phyloP scores from a whole-genome alignment of 2,888 invertebrate species.

The Phalera bucephala region DNA sequence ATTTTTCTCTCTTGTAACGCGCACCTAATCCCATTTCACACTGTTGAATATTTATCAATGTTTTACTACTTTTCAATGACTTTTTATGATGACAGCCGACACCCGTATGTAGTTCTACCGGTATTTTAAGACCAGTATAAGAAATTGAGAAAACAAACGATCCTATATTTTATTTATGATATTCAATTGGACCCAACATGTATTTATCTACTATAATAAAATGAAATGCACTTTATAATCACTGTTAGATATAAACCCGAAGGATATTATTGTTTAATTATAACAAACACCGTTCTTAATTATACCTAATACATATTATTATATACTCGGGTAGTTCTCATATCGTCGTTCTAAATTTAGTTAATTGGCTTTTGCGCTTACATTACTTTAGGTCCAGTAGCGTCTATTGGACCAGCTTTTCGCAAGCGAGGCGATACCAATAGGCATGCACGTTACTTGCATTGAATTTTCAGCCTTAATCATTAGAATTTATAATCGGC shows the following conservation, averaged over 20 bases:
- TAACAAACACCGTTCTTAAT: no score
- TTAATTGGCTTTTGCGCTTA: background rate
- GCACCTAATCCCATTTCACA: slow-evolving; percentile 9
- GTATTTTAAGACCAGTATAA: no score
- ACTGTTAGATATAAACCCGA: no score
- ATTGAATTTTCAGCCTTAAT: background rate
- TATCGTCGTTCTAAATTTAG: background rate
- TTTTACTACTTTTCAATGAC: background rate
- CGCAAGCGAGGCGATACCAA: background rate
- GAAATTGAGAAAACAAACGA: no score
- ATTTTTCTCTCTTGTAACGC: slow-evolving; percentile 1
- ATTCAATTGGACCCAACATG: no score
- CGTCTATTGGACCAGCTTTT: background rate
- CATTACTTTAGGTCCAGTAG: background rate
- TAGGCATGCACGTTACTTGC: background rate
- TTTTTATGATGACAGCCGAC: slow-evolving; percentile 2
- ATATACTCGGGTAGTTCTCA: no score
- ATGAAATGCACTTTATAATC: no score
- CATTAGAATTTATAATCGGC: background rate
- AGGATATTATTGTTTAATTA: no score
- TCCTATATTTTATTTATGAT: no score
- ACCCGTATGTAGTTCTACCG: no score
- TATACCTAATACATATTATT: no score
- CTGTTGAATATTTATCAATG: slow-evolving; percentile 1
- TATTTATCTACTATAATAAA: no score